Conservation (phyloP, 92 coral and sea anemone genomes). For the Parazoanthus atlanticus region DNA sequence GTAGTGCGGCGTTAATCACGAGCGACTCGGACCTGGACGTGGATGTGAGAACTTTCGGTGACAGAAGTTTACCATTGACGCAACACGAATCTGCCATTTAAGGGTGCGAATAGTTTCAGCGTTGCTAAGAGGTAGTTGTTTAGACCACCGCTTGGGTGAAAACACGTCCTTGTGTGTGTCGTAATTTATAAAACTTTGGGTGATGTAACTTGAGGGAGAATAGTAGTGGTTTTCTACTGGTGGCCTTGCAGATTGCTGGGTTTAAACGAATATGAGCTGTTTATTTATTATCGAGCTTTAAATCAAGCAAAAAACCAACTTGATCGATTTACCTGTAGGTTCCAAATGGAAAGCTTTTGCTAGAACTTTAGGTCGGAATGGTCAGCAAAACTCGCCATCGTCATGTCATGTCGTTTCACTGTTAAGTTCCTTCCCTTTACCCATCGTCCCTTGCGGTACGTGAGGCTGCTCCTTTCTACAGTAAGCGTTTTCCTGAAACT, state of each 20-base stretch:
- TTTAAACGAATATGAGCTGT: neutral
- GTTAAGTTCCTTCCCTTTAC: no score
- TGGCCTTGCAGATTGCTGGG: neutral
- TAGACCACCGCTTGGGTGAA: neutral
- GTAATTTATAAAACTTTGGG: neutral
- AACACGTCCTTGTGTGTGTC: neutral
- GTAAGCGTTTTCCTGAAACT: no score
- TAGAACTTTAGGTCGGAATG: neutral
- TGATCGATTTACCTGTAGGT: neutral
- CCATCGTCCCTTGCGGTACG: no score
- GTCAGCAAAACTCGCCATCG: neutral
- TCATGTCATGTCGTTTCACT: no score
- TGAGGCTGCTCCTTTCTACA: neutral
- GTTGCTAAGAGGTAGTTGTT: no score
- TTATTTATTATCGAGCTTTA: neutral
- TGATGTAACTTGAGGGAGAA: neutral
- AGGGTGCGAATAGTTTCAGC: neutral
- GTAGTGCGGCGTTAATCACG: conserved; percentile 17
- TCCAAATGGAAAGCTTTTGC: neutral
- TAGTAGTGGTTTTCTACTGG: neutral
- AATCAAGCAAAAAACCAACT: neutral
- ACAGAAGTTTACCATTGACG: conserved; percentile 14
- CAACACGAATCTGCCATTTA: conserved; percentile 46
- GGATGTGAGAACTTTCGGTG: conserved; percentile 6
- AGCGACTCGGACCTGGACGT: conserved; percentile 31